phyloP scores from a whole-genome alignment of 23 tunicate genomes.

The Trididemnum clinides region DNA sequence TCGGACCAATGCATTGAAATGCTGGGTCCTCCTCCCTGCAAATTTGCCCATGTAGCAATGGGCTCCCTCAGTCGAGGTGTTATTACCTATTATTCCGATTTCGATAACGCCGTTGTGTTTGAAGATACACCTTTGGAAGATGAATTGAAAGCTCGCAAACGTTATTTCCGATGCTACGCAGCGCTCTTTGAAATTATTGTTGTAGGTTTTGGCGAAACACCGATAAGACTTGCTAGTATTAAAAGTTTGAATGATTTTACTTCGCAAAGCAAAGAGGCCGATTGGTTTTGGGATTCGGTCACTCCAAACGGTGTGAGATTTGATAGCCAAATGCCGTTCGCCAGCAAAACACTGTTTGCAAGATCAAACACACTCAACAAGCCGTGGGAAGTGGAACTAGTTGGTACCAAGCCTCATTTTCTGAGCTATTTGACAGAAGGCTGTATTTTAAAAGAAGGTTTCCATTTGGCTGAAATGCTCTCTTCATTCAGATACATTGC shows the following conservation, averaged over 20 bases:
- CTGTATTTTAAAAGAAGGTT: not conserved
- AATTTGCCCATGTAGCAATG: constrained; percentile 43
- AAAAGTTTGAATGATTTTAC: constrained; percentile 27
- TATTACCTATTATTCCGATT: constrained; percentile 53
- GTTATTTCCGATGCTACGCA: constrained; percentile 39
- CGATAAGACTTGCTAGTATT: constrained; percentile 33
- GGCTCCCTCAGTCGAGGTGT: constrained; percentile 53
- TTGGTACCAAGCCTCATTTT: not conserved
- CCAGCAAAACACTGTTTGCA: constrained; percentile 26
- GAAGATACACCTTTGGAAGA: constrained; percentile 11
- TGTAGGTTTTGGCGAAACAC: constrained; percentile 45
- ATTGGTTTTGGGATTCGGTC: constrained; percentile 49
- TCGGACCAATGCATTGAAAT: not conserved
- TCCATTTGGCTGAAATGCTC: constrained; percentile 16
- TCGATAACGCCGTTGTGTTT: constrained; percentile 52
- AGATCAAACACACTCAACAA: constrained; percentile 28
- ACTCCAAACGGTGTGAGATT: constrained; percentile 32
- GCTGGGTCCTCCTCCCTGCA: constrained; percentile 31
- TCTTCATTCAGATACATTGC: not conserved
- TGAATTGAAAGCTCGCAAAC: not conserved
- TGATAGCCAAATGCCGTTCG: constrained; percentile 51
- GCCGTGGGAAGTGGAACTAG: constrained; percentile 1
- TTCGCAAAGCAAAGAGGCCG: not conserved
- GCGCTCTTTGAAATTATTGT: constrained; percentile 42
- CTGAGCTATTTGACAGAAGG: not conserved